Evolutionary conservation across 2,797 vertebrate species (phyloP).

Genomic region (Aulostomus chinensis): DNA sequence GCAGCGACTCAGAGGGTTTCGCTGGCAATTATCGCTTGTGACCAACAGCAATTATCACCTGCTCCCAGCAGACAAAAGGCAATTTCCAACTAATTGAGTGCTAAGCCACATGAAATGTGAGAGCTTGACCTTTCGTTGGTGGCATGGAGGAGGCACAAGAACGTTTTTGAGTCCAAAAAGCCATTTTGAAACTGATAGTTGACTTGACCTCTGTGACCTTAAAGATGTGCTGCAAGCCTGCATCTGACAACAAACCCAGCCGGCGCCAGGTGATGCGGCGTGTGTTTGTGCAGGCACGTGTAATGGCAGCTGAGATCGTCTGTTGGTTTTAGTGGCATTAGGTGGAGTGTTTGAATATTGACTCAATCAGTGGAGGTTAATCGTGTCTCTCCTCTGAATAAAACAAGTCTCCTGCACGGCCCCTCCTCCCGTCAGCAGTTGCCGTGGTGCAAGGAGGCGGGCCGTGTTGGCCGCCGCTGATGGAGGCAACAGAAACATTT

Average conservation of each 20-base stretch:
- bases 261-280: no score
- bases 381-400: no score
- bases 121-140: conserved; percentile 67
- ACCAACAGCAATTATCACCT: conserved; percentile 90
- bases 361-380: no score
- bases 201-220: conserved; percentile 34
- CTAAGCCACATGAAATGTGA: conserved; percentile 67
- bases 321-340: conserved; percentile 15
- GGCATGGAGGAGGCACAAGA: conserved; percentile 36
- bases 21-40: conserved; percentile 90
- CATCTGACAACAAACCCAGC: not conserved
- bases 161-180: conserved; percentile 33
- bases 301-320: conserved; percentile 22
- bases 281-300: conserved; percentile 4
- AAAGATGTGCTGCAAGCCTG: conserved; percentile 10
- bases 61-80: conserved; percentile 83
- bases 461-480: no score
- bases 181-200: conserved; percentile 34
- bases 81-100: conserved; percentile 86
- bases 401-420: no score
- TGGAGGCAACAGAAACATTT: no score
- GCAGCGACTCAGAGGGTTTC: conserved; percentile 82
- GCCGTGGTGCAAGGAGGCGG: no score
- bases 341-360: conserved; percentile 22
- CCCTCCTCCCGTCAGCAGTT: no score